Conservation (phyloP, 92 coral and sea anemone genomes). For the Heteractis magnifica region DNA sequence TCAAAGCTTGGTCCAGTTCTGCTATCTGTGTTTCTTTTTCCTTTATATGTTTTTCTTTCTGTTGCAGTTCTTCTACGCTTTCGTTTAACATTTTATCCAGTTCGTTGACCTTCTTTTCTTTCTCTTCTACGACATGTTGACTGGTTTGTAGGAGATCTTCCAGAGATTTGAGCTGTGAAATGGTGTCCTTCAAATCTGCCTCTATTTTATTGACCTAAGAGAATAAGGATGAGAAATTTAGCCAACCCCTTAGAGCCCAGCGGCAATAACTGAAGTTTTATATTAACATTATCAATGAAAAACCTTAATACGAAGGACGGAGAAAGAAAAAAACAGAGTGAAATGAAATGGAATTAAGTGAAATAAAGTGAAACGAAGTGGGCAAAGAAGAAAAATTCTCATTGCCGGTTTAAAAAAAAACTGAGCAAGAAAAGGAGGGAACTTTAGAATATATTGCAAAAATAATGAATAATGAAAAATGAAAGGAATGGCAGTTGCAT, state of each 20-base stretch:
- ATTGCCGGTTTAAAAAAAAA: too few relatives aligned
- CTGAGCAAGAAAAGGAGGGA: too few relatives aligned
- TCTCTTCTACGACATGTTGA: slow-evolving; percentile 71
- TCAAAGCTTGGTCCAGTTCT: slow-evolving; percentile 86
- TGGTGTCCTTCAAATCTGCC: slow-evolving; percentile 72
- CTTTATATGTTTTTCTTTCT: slow-evolving; percentile 70
- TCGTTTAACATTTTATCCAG: slow-evolving; percentile 89
- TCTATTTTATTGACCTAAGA: slow-evolving; percentile 73
- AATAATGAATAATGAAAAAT: too few relatives aligned
- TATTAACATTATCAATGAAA: too few relatives aligned
- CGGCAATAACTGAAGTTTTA: too few relatives aligned
- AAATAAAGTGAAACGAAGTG: too few relatives aligned
- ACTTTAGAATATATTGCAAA: too few relatives aligned
- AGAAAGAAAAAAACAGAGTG: too few relatives aligned
- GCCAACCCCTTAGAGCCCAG: background rate
- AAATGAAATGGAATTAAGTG: too few relatives aligned
- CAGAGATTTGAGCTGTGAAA: slow-evolving; percentile 72
- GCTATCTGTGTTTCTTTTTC: slow-evolving; percentile 79
- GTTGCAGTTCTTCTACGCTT: slow-evolving; percentile 88
- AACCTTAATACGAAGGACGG: too few relatives aligned
- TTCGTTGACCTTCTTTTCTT: slow-evolving; percentile 77
- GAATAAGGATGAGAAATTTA: background rate
- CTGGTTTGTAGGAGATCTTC: slow-evolving; percentile 77
- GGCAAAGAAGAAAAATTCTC: too few relatives aligned
- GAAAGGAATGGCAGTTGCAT: too few relatives aligned